Base-by-base conservation (phyloP, 1,140 invertebrate genomes). In the Diachasmimorpha longicaudata region DNA sequence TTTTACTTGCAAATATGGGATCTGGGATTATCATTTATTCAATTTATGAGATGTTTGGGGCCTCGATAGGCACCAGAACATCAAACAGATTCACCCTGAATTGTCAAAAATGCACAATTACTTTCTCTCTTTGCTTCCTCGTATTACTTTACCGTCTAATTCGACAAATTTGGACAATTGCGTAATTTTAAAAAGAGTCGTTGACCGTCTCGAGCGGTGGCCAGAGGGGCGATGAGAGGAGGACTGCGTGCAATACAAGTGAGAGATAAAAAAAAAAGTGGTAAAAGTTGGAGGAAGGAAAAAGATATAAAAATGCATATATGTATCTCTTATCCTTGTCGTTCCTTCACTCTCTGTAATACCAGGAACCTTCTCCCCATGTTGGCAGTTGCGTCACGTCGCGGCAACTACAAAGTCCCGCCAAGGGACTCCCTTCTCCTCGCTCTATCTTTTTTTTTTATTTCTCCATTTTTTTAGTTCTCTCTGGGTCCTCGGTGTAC, bases 301-400 rank as follows among this genome's bases (percentile, higher is more conserved):
- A 67, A 74, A 46, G 63, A 44, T 67, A 74, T 48, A 74, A 74
- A 68, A 68, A 73, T 78, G 72, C 68, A 63, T 74, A 77, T 68
- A 31, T 44, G 66, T 63, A 21, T 76, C 67, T 66, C 46, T 55
- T 19, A 42, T 52, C 48, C 55, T 72, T 48, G 25, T 66, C 52
- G 70, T 71, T 76, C 66, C 69, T 76, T 71, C 72, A 72, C 69
- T 75, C 36, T 77, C 69, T 66, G 76, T 81, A 85, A 85, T 86
- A 85, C 85, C 80, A 80, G 78, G 84, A 86, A 86, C 79, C 81
- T 85, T 82, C 83, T 80, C 81, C 80, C 80, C 76, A 80, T 78
- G 82, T 87, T 86, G 79, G 82, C 83, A 87, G 84, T 86, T 87
- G 80, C 84, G 82, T 86, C 86, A 87, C 86, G 86, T 88, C 84